Base-by-base conservation (phyloP, 2,888 invertebrate species). In the Heteromurus nitidus region DNA sequence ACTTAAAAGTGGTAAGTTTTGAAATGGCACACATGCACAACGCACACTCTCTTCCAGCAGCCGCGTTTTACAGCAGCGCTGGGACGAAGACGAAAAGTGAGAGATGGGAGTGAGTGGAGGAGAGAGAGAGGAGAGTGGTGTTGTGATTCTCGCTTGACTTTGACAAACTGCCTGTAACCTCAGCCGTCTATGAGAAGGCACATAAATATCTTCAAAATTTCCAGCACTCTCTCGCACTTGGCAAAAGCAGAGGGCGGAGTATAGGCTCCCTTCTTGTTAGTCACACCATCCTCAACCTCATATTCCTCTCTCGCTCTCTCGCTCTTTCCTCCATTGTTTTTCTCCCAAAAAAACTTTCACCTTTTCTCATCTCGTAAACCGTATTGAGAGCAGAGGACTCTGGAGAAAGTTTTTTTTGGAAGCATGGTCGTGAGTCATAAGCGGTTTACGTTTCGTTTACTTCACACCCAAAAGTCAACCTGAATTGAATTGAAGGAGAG, bases 151-250 rank as follows among this genome's bases (percentile, higher is more conserved):
- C 55, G n/a, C n/a, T 64, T 77, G 77, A 77, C 77, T 77, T 77
- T 77, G 77, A 77, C 70, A 77, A 77, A 77, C 76, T 76, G 76
- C 76, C 69, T 62, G 28, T 44, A 76, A 76, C 76, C 76, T 76
- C 76, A 76, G 24, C 76, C 24, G 42, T 16, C 55, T 24, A 24
- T 24, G 55, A n/a, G 55, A 24, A 9, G 7, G 55, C 55, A 55
- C 24, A 55, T 55, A 55, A n/a, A n/a, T 55, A 55, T 55, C 24
- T 55, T 22, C 9, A 55, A 55, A 22, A 55, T 55, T 55, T 55
- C 22, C 55, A 55, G 20, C 55, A 55, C 55, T 24, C 22, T n/a
- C n/a, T n/a, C n/a, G n/a, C n/a, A n/a, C n/a, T n/a, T n/a, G n/a
- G n/a, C n/a, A n/a, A n/a, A n/a, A n/a, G n/a, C n/a, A n/a, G n/a